Conservation (phyloP, 2,113 vertebrate genomes). For the Platysteira castanea region DNA sequence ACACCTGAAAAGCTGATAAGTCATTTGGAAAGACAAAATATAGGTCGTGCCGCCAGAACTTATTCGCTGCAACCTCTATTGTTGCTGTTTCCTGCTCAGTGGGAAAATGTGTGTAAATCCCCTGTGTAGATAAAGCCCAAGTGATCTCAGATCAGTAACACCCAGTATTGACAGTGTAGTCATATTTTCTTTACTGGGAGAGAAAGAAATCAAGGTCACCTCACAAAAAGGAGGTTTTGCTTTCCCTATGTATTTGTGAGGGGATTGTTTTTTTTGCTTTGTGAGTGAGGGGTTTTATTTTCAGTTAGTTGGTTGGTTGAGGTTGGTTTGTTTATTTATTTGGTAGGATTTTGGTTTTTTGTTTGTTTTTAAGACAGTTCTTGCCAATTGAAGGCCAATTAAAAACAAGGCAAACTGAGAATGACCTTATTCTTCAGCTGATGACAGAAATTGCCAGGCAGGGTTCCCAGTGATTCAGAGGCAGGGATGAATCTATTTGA, state of each 20-base stretch:
- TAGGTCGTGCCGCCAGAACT: background rate
- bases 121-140: background rate
- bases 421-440: background rate
- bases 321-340: background rate
- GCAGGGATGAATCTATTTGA: background rate
- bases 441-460: background rate
- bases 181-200: background rate
- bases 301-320: background rate
- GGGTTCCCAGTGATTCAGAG: background rate
- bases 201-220: background rate
- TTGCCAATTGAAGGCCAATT: background rate
- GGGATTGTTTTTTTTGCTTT: background rate
- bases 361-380: background rate
- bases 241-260: background rate
- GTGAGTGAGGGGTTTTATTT: background rate
- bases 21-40: conserved; percentile 10
- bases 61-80: background rate
- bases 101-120: background rate
- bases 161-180: background rate
- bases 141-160: background rate
- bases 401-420: background rate
- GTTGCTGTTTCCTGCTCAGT: background rate
- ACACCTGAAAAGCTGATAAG: background rate
- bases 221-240: background rate
- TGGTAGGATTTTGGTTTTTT: background rate